A percentile compares a stretch with the other conserved stretches of the same genome.
Conservation (phyloP, 2,888 invertebrate species). For the Oithona nana region DNA sequence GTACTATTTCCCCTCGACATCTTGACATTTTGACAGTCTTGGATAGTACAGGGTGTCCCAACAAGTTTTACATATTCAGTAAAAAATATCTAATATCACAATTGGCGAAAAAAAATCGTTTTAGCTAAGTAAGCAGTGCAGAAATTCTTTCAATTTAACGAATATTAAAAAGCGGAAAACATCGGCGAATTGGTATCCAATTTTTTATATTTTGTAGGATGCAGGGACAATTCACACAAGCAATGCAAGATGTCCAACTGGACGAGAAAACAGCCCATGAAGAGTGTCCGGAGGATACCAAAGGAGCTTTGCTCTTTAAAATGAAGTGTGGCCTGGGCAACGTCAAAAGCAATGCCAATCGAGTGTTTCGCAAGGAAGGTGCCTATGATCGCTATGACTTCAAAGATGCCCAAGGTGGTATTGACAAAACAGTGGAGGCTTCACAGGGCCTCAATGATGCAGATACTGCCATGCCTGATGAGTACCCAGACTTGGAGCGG, state of each 20-base stretch:
- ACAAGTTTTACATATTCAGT: too few species aligned
- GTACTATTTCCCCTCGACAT: too few species aligned
- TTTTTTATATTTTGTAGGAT: too few species aligned
- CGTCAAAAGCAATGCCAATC: constrained; percentile 11
- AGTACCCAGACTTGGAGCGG: constrained; percentile 34
- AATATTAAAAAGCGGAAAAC: too few species aligned
- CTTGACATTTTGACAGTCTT: too few species aligned
- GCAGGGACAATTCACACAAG: background rate
- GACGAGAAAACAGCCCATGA: constrained; percentile 13
- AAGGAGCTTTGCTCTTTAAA: constrained; percentile 17
- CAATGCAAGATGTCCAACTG: constrained; percentile 14
- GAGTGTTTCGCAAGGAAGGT: constrained; percentile 13
- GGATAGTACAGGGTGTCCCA: too few species aligned
- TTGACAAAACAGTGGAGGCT: constrained; percentile 19
- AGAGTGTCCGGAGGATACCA: constrained; percentile 17
- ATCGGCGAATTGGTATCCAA: too few species aligned
- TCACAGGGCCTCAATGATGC: background rate
- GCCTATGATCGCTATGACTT: constrained; percentile 16
- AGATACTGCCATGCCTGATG: constrained; percentile 10
- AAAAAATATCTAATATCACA: too few species aligned
- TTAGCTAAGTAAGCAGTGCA: too few species aligned
- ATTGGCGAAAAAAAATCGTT: too few species aligned
- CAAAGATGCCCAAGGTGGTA: constrained; percentile 17
- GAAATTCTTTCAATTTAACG: too few species aligned
- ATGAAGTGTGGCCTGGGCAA: constrained; percentile 3